Conservation (phyloP, 2,888 invertebrate species). For the Crematogaster levior region DNA sequence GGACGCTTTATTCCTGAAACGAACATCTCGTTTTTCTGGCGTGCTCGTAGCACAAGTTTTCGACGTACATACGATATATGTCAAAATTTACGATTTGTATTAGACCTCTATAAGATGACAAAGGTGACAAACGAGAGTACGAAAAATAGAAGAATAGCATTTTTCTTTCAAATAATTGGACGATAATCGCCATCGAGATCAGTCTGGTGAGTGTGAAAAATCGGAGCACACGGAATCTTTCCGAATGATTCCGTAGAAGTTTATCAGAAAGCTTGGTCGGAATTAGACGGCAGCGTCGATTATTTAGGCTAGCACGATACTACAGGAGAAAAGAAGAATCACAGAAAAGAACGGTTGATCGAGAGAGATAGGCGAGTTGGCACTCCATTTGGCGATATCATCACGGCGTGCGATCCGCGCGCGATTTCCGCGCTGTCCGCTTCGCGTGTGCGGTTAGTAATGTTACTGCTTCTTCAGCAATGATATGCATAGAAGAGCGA, state of each 20-base stretch:
- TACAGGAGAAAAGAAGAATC: slow-evolving; percentile 11
- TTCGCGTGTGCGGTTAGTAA: slow-evolving; percentile 35
- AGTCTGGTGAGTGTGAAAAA: slow-evolving; percentile 7
- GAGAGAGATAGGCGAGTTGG: not conserved
- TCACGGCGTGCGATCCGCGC: slow-evolving; percentile 4
- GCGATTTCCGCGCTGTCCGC: slow-evolving; percentile 59
- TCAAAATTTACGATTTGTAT: not conserved
- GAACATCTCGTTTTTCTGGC: slow-evolving; percentile 11
- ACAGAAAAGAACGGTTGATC: slow-evolving; percentile 28
- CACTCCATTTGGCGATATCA: not conserved
- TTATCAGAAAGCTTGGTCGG: slow-evolving; percentile 42
- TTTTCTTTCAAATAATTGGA: slow-evolving; percentile 25
- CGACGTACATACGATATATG: not conserved
- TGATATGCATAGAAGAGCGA: slow-evolving; percentile 82
- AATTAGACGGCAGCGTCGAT: slow-evolving; percentile 38
- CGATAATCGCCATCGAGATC: slow-evolving; percentile 26
- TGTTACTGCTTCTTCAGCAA: slow-evolving; percentile 74
- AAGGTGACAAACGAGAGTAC: slow-evolving; percentile 37
- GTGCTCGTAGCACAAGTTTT: slow-evolving; percentile 11
- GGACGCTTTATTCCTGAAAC: slow-evolving; percentile 34
- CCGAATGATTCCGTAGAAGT: not conserved
- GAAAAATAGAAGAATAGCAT: slow-evolving; percentile 34
- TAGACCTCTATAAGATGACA: not conserved
- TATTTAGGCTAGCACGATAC: slow-evolving; percentile 23
- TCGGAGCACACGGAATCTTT: not conserved